Evolutionary conservation across 92 coral and sea anemone genomes (phyloP).

Genomic region (Umimayanthus chanpuru): DNA sequence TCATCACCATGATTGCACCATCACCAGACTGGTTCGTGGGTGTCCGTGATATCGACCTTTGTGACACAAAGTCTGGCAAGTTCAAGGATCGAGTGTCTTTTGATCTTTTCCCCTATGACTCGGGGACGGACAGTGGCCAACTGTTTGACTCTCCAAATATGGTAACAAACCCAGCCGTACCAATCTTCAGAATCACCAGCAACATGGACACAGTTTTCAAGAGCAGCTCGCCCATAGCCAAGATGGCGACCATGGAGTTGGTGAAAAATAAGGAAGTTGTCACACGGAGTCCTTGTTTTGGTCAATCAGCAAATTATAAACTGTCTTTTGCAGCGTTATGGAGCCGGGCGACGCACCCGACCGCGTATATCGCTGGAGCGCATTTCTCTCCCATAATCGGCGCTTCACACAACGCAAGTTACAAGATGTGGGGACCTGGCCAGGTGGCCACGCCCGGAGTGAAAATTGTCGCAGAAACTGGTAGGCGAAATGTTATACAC

Average conservation of each 20-base stretch:
- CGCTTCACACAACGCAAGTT: constrained; percentile 23
- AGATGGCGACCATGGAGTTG: constrained; percentile 41
- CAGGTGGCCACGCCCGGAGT: constrained; percentile 45
- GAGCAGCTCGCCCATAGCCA: neutral
- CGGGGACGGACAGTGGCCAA: constrained; percentile 47
- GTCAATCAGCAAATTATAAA: constrained; percentile 9
- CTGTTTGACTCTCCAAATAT: neutral
- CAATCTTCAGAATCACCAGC: constrained; percentile 40
- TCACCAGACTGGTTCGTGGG: constrained; percentile 71
- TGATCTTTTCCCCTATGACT: constrained; percentile 54
- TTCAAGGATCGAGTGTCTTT: constrained; percentile 25
- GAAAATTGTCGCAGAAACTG: constrained; percentile 48
- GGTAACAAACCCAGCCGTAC: constrained; percentile 14
- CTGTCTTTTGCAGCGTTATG: constrained; percentile 22
- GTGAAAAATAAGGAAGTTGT: neutral
- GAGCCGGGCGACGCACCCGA: constrained; percentile 44
- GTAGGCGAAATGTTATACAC: neutral
- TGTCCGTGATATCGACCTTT: constrained; percentile 40
- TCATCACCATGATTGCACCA: constrained; percentile 54
- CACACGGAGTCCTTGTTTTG: neutral
- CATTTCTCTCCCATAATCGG: constrained; percentile 50
- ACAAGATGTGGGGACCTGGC: constrained; percentile 26
- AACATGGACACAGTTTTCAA: constrained; percentile 35
- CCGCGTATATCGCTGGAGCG: constrained; percentile 41
- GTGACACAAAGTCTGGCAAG: constrained; percentile 29